phyloP scores from a whole-genome alignment of 2,888 invertebrate species.

The Eugnorisma glareosa region DNA sequence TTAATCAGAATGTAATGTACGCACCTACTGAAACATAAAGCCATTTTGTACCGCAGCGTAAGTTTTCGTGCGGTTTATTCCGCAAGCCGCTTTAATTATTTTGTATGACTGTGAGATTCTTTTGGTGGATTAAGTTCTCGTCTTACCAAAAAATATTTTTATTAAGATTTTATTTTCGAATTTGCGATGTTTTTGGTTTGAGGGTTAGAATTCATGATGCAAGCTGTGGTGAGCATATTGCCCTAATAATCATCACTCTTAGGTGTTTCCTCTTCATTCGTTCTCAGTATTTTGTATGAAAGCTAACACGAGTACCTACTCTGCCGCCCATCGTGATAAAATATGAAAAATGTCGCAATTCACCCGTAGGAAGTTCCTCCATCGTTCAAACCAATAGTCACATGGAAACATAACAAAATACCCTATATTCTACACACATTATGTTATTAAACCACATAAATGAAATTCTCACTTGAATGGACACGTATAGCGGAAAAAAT shows the following conservation, averaged over 20 bases:
- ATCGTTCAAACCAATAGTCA: constrained; percentile 15
- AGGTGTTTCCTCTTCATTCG: background rate
- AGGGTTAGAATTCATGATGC: background rate
- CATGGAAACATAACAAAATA: constrained; percentile 19
- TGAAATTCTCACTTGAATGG: constrained; percentile 50
- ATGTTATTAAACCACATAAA: constrained; percentile 50
- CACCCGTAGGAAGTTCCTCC: background rate
- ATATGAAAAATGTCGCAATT: background rate
- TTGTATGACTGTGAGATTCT: constrained; percentile 2
- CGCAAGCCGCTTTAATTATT: constrained; percentile 29
- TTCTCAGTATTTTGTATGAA: background rate
- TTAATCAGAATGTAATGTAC: constrained; percentile 73
- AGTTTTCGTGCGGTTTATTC: constrained; percentile 30
- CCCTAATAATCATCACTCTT: background rate
- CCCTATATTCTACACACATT: constrained; percentile 17
- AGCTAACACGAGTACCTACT: background rate
- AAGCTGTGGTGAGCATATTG: background rate
- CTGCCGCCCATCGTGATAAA: background rate
- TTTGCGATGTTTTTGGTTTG: background rate
- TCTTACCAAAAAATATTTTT: background rate
- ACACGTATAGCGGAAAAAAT: constrained; percentile 47
- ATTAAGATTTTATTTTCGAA: background rate
- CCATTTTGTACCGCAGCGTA: constrained; percentile 45
- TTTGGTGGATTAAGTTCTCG: background rate
- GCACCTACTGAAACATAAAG: constrained; percentile 56